Conservation (phyloP, 2,113 vertebrate species). For the Balaenoptera acutorostrata region DNA sequence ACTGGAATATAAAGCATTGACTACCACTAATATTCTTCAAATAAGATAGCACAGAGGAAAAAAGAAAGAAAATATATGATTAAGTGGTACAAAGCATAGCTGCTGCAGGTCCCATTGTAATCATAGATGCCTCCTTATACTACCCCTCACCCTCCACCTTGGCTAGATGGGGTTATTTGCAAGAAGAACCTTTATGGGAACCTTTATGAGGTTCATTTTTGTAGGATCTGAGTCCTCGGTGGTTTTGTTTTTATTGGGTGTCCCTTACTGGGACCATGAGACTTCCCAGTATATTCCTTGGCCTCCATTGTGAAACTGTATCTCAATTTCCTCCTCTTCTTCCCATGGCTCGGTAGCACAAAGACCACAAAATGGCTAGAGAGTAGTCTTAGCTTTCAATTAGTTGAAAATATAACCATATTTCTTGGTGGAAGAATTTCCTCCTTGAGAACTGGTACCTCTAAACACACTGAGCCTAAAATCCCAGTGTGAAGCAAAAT, state of each 20-base stretch:
- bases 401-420: neutral
- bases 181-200: neutral
- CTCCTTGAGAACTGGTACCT: neutral
- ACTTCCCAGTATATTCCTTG: neutral
- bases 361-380: neutral
- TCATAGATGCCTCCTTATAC: neutral
- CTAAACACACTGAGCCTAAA: neutral
- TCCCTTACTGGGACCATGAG: neutral
- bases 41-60: neutral
- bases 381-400: neutral
- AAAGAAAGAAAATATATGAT: neutral
- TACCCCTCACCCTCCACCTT: neutral
- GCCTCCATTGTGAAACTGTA: neutral
- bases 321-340: neutral
- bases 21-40: neutral
- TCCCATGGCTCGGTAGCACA: neutral
- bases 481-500: neutral
- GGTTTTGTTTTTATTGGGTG: neutral
- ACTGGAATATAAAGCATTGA: neutral
- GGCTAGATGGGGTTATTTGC: neutral
- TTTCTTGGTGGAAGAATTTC: neutral
- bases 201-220: neutral
- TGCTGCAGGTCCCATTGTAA: neutral
- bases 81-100: neutral
- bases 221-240: neutral